Evolutionary conservation across 1,140 invertebrate genomes (phyloP).

Genomic region (Panagrolaimus sp.): DNA sequence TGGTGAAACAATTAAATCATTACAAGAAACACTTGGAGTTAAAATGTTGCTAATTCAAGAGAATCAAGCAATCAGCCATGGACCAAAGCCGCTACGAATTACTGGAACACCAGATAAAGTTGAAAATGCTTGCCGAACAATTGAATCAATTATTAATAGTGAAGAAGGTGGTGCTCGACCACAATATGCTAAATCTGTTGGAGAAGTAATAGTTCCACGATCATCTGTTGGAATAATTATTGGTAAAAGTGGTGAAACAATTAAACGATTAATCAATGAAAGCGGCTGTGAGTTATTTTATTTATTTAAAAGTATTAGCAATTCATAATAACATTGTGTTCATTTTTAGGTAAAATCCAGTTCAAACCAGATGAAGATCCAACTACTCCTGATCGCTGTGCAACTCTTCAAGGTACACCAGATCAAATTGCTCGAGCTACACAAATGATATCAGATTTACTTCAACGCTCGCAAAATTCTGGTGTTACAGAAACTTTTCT

Average conservation of each 20-base stretch:
- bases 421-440: constrained; percentile 80
- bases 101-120: constrained; percentile 86
- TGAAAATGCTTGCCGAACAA: constrained; percentile 86
- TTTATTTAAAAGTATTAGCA: no score
- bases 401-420: constrained; percentile 75
- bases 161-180: constrained; percentile 20
- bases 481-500: constrained; percentile 69
- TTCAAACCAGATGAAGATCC: no score
- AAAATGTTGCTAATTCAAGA: constrained; percentile 98
- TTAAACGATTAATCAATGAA: constrained; percentile 80
- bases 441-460: constrained; percentile 78
- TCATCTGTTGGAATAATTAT: constrained; percentile 84
- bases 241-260: constrained; percentile 84
- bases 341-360: no score
- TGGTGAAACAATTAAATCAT: constrained; percentile 91
- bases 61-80: constrained; percentile 69
- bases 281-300: constrained; percentile 67
- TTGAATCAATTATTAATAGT: constrained; percentile 67
- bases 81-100: constrained; percentile 82
- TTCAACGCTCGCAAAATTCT: constrained; percentile 57
- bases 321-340: no score
- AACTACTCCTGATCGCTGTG: constrained; percentile 75
- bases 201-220: constrained; percentile 71
- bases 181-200: constrained; percentile 36
- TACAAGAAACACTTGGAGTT: constrained; percentile 69